A percentile compares a stretch with the other conserved stretches of the same genome.
These are phyloP conservation scores for Smittia sp. DNA, from an alignment of 2,888 invertebrate species.

Conservation along the genomic window DNA sequence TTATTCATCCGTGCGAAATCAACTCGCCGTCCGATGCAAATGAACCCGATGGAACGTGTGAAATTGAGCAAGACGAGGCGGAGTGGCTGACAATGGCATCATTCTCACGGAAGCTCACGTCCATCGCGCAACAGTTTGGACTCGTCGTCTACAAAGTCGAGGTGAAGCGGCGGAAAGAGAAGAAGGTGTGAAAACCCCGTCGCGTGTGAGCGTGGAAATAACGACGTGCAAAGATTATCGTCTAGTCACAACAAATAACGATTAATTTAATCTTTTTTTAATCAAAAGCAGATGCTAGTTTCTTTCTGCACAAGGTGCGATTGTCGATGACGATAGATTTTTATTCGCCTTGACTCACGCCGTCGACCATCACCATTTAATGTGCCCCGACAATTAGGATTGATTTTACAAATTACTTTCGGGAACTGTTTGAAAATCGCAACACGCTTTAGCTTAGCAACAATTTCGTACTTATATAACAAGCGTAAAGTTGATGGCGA, in stretches of 20 bases:
- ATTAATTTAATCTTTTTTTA: constrained; percentile 11
- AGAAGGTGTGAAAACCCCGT: background rate
- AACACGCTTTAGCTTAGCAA: background rate
- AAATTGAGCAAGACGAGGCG: constrained; percentile 44
- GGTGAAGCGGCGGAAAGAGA: constrained; percentile 40
- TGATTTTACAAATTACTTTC: no score
- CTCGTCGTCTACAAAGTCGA: constrained; percentile 56
- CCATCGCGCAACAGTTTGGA: constrained; percentile 56
- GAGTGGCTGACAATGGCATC: constrained; percentile 46
- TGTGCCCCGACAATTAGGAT: background rate
- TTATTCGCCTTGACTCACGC: background rate
- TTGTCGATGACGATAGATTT: background rate
- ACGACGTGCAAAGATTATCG: background rate
- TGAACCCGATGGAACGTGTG: constrained; percentile 49
- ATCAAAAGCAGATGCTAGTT: background rate
- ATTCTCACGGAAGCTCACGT: constrained; percentile 49
- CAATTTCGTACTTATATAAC: no score
- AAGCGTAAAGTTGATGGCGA: no score
- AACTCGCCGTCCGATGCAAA: constrained; percentile 47
- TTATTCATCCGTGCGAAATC: constrained; percentile 49
- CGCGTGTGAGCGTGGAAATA: background rate
- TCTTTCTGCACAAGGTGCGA: background rate
- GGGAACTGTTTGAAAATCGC: no score
- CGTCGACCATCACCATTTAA: background rate
- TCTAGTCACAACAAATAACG: constrained; percentile 1